Base-by-base conservation (phyloP, 2,888 invertebrate genomes). In the Melanostoma mellinum region DNA sequence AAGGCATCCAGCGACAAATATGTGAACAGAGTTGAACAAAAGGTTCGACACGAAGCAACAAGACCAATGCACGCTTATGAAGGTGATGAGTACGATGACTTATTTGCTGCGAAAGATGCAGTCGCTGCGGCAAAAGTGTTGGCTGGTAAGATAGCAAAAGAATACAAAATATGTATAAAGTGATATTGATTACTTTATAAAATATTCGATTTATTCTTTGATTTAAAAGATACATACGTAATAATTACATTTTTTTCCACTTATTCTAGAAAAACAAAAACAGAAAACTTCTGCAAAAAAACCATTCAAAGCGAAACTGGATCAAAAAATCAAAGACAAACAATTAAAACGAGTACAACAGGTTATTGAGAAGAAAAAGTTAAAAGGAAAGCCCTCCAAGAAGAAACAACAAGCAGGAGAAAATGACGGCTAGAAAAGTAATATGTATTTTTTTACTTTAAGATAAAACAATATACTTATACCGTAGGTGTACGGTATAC, bases 1-100 rank as follows among this genome's bases (percentile, higher is more conserved):
- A 94, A 94, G 89, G 93, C 93, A 74, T 94, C 95, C 84, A 95
- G 94, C 50, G 93, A 93, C 2, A 90, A 96, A 89, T 98, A 98
- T 90, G 92, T 95, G 42, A 94, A 95, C 87, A 93, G 95, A 87
- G 92, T 97, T 72, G 94, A 96, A 87, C 96, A 97, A 88, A 98
- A 97, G 91, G 93, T 94, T 33, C 93, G 94, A 33, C 94, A 94
- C 87, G 94, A 96, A 90, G 93, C 94, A 1, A 94, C 94, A 10
- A 94, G 94, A 87, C 96, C 97, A 0, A 93, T 94, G 87, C 93
- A 94, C 61, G 94, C 95, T 0, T 97, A 97, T 87, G 93, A 94
- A 38, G 92, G 95, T 33, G 94, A 95, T 88, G 95, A 95, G 36
- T 92, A 94, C 58, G 94, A 95, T 69, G 95, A 96, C 78, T 93